These are phyloP conservation scores for Oreochromis grahami DNA, from an alignment of 2,797 vertebrate genomes.

Conservation along the genomic window DNA sequence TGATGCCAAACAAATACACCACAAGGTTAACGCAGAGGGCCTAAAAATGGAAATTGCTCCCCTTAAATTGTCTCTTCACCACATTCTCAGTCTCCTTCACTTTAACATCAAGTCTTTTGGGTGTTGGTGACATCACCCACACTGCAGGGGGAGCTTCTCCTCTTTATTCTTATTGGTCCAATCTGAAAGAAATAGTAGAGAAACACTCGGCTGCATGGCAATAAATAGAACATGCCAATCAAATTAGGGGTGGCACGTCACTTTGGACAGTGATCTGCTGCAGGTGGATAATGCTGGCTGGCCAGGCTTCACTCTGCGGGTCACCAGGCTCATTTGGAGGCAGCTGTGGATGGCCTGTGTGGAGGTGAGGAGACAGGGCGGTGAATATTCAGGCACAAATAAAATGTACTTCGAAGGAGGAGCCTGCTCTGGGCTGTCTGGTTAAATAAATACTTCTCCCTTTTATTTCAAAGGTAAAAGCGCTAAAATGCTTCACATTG, in stretches of 20 bases:
- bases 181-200: conserved; percentile 60
- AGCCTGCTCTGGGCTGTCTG: not conserved
- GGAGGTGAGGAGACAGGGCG: not conserved
- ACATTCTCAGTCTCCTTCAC: conserved; percentile 22
- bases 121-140: conserved; percentile 62
- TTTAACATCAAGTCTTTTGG: conserved; percentile 51
- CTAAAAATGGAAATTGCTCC: conserved; percentile 33
- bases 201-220: conserved; percentile 58
- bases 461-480: not conserved
- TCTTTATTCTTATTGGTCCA: conserved; percentile 56
- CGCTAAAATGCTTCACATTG: not conserved
- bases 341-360: conserved; percentile 16
- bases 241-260: conserved; percentile 62
- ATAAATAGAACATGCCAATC: conserved; percentile 80
- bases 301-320: conserved; percentile 60
- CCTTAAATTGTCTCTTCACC: conserved; percentile 32
- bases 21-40: conserved; percentile 33
- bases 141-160: not conserved
- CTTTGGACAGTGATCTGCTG: conserved; percentile 51
- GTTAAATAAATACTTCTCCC: not conserved
- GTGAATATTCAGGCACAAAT: conserved; percentile 24
- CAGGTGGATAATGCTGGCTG: conserved; percentile 17
- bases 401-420: not conserved
- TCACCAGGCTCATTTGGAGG: conserved; percentile 58
- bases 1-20: conserved; percentile 49